Conservation (phyloP, 2,888 invertebrate species). For the Mactromeris polynyma region DNA sequence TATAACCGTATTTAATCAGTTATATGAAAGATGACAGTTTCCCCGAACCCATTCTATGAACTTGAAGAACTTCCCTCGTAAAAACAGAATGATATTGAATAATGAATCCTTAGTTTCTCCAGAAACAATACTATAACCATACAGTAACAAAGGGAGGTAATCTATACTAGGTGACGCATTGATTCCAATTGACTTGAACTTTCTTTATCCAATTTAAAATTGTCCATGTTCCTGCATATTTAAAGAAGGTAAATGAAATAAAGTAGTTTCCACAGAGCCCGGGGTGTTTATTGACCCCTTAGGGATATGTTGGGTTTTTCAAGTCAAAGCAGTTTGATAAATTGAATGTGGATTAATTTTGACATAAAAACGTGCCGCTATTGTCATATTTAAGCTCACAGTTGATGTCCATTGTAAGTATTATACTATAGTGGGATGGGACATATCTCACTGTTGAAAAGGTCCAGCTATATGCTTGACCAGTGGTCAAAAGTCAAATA, state of each 20-base stretch:
- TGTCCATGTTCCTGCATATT: background rate
- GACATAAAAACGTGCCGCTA: background rate
- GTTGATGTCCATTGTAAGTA: background rate
- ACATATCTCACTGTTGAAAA: background rate
- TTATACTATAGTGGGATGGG: background rate
- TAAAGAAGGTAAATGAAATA: background rate
- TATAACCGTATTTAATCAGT: too few species aligned
- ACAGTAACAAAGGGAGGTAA: background rate
- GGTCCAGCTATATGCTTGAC: background rate
- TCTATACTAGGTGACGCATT: background rate
- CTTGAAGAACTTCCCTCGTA: too few species aligned
- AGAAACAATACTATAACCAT: too few species aligned
- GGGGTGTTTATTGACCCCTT: background rate
- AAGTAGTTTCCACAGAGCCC: background rate
- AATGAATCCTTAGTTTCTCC: too few species aligned
- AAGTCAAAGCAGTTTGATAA: background rate
- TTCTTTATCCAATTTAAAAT: background rate
- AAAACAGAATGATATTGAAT: too few species aligned
- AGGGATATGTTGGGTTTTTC: background rate
- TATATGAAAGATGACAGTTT: too few species aligned
- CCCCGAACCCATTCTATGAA: too few species aligned
- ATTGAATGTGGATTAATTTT: background rate
- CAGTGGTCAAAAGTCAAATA: background rate
- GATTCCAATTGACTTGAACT: background rate
- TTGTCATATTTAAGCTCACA: background rate